Conservation (phyloP, 92 coral and sea anemone genomes). For the Ricordea florida region DNA sequence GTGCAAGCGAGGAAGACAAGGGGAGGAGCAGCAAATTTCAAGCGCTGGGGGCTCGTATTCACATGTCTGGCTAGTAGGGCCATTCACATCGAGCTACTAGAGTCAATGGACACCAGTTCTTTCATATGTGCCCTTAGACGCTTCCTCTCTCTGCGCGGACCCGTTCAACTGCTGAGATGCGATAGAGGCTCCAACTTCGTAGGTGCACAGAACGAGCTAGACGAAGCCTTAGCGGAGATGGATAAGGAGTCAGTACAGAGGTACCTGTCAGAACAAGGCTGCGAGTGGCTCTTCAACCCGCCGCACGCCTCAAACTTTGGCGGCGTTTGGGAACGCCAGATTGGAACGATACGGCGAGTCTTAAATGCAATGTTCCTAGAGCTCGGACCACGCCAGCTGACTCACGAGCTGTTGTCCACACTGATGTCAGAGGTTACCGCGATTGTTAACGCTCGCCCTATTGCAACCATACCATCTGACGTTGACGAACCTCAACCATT, state of each 20-base stretch:
- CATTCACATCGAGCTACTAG: constrained; percentile 22
- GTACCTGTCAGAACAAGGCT: not conserved
- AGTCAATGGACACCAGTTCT: constrained; percentile 20
- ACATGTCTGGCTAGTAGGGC: constrained; percentile 23
- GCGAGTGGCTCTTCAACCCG: constrained; percentile 22
- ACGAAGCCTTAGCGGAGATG: not conserved
- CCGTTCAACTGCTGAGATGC: not conserved
- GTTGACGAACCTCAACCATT: not conserved
- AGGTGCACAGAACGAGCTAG: not conserved
- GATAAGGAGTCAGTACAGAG: not conserved
- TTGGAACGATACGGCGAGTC: not conserved
- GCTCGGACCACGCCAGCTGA: not conserved
- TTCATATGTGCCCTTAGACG: constrained; percentile 16
- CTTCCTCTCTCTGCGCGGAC: not conserved
- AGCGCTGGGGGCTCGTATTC: constrained; percentile 39
- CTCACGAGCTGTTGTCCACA: constrained; percentile 16
- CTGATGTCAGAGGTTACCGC: constrained; percentile 11
- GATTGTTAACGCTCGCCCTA: constrained; percentile 7
- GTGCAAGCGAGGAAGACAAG: not conserved
- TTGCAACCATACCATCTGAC: not conserved
- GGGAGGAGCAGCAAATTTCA: not conserved
- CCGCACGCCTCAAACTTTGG: constrained; percentile 20
- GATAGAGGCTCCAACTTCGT: not conserved
- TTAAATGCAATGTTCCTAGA: not conserved
- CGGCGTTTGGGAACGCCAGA: constrained; percentile 4